A percentile compares a stretch with the other conserved stretches of the same genome.
These are phyloP conservation scores for Oreochromis tanganicae DNA, from an alignment of 2,113 vertebrate species.

Conservation along the genomic window DNA sequence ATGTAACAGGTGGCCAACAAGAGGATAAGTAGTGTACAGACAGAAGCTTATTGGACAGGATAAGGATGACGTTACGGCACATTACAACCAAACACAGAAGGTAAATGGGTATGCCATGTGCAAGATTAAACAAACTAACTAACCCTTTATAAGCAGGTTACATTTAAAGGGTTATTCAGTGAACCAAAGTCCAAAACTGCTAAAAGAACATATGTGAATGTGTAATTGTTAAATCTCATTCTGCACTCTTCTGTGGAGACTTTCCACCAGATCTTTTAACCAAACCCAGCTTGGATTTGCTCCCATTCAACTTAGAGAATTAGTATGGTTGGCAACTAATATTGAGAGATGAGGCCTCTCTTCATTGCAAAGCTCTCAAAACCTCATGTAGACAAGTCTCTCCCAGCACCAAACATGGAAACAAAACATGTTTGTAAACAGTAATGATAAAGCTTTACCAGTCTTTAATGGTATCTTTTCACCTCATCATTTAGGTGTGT, in stretches of 20 bases:
- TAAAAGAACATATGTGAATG: not conserved
- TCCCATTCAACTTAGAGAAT: not conserved
- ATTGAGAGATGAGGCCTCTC: not conserved
- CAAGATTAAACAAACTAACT: not conserved
- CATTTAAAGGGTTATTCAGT: not conserved
- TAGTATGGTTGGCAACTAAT: not conserved
- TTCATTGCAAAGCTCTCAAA: not conserved
- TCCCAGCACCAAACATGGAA: not conserved
- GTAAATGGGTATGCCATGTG: not conserved
- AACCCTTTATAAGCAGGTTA: not conserved
- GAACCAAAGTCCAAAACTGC: not conserved
- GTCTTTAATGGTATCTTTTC: not conserved
- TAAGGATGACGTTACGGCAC: not conserved
- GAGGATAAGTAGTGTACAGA: conserved; percentile 45
- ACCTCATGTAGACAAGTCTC: not conserved
- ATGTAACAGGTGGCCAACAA: conserved; percentile 59
- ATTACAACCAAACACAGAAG: not conserved
- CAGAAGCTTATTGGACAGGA: conserved; percentile 46
- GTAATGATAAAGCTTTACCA: not conserved
- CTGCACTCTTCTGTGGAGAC: not conserved
- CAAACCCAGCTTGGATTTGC: not conserved
- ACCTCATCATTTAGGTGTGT: not conserved
- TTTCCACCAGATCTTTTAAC: not conserved
- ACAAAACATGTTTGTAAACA: not conserved
- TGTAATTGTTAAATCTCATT: not conserved